phyloP scores from a whole-genome alignment of 2,797 vertebrate species.

The Paedocypris micromegethes region DNA sequence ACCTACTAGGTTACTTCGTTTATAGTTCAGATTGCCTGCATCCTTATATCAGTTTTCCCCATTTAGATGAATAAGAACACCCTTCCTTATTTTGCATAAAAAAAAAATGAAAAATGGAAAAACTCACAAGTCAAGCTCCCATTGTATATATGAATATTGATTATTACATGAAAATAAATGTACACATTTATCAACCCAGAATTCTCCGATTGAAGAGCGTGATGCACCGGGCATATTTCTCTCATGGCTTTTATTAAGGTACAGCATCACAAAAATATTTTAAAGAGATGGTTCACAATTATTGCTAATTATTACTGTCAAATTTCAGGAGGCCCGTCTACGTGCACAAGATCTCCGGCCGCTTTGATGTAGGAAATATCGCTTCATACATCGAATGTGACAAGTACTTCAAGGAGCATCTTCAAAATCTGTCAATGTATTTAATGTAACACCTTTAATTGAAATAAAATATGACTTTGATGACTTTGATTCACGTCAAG shows the following conservation, averaged over 20 bases:
- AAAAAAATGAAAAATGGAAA: no score
- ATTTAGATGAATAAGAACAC: no score
- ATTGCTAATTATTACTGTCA: not conserved
- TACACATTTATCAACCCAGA: constrained; percentile 49
- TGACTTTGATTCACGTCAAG: no score
- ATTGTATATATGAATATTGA: no score
- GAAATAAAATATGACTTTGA: not conserved
- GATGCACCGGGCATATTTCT: constrained; percentile 78
- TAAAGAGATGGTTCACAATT: not conserved
- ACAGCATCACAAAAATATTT: not conserved
- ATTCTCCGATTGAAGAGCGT: constrained; percentile 62
- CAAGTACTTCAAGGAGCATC: constrained; percentile 68
- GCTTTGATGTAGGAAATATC: constrained; percentile 78
- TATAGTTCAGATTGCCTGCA: no score
- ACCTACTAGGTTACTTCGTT: not conserved
- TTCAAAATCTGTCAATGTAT: constrained; percentile 57
- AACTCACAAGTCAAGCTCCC: no score
- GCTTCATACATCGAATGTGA: constrained; percentile 71
- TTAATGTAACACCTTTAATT: constrained; percentile 38
- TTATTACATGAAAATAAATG: no score
- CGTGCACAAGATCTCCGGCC: constrained; percentile 66
- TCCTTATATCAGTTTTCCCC: no score
- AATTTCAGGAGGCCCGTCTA: constrained; percentile 68
- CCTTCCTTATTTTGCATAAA: no score
- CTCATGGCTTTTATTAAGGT: constrained; percentile 76